These are phyloP conservation scores for Phrynocephalus vlangalii DNA, from an alignment of 2,797 vertebrate species.

Conservation along the genomic window DNA sequence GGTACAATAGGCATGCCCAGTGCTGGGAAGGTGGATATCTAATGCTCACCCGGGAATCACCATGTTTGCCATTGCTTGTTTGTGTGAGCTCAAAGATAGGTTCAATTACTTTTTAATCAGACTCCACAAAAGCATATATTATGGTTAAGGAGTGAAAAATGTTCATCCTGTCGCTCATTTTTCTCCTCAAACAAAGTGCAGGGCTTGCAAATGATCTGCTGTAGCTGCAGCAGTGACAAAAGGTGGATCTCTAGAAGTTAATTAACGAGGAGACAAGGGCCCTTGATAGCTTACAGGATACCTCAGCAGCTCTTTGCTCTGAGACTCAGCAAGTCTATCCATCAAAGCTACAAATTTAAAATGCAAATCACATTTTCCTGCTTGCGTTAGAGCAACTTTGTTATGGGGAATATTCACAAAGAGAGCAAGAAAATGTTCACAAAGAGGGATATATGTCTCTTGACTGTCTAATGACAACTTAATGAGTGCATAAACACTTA, in stretches of 20 bases:
- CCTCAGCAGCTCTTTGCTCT: neutral
- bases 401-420: neutral
- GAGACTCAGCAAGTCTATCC: neutral
- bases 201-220: neutral
- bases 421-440: neutral
- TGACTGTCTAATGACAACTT: slow-evolving; percentile 67
- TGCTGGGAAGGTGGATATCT: neutral
- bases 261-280: neutral
- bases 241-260: neutral
- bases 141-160: neutral
- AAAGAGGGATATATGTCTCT: slow-evolving; percentile 57
- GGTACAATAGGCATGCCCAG: no score
- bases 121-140: neutral
- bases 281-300: neutral
- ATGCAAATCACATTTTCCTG: accelerated
- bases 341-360: neutral
- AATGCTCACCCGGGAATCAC: neutral
- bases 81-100: no score
- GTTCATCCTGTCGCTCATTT: neutral
- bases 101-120: neutral
- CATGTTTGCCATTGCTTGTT: neutral
- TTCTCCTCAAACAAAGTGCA: neutral
- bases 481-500: slow-evolving; percentile 64
- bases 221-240: neutral
- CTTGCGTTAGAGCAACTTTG: neutral